Conservation (phyloP, 2,888 invertebrate genomes). For the Geotrupes spiniger region DNA sequence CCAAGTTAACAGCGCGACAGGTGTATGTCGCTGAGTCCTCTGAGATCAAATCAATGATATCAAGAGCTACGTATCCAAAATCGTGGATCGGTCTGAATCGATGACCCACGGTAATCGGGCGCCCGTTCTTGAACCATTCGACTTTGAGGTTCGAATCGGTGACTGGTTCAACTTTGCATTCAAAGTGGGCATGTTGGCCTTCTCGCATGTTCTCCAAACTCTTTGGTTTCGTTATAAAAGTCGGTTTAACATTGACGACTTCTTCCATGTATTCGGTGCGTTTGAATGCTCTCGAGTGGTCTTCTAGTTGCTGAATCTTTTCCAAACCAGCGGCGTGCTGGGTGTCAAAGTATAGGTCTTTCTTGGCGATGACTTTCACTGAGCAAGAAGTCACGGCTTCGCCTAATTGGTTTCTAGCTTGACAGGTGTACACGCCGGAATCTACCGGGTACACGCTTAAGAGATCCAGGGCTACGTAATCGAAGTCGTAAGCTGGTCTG, state of each 20-base stretch:
- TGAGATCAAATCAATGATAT: constrained; percentile 92
- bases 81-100: constrained; percentile 96
- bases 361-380: constrained; percentile 83
- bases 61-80: constrained; percentile 97
- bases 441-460: constrained; percentile 96
- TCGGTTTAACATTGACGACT: constrained; percentile 76
- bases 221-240: constrained; percentile 84
- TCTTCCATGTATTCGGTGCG: constrained; percentile 80
- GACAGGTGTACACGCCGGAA: constrained; percentile 93
- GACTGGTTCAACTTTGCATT: constrained; percentile 95
- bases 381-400: constrained; percentile 93
- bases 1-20: constrained; percentile 85
- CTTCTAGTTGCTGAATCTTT: constrained; percentile 89
- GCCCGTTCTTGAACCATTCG: constrained; percentile 95
- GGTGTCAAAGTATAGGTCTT: constrained; percentile 81
- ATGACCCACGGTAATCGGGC: constrained; percentile 90
- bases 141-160: constrained; percentile 95
- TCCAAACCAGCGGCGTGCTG: constrained; percentile 90
- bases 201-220: constrained; percentile 81
- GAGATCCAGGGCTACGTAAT: constrained; percentile 94
- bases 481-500: constrained; percentile 94
- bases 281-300: constrained; percentile 74
- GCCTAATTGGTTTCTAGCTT: constrained; percentile 91
- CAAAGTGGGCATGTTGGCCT: constrained; percentile 93
- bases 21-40: constrained; percentile 95